These are phyloP conservation scores for Radopholus similis DNA, from an alignment of 1,140 invertebrate genomes.

Conservation along the genomic window DNA sequence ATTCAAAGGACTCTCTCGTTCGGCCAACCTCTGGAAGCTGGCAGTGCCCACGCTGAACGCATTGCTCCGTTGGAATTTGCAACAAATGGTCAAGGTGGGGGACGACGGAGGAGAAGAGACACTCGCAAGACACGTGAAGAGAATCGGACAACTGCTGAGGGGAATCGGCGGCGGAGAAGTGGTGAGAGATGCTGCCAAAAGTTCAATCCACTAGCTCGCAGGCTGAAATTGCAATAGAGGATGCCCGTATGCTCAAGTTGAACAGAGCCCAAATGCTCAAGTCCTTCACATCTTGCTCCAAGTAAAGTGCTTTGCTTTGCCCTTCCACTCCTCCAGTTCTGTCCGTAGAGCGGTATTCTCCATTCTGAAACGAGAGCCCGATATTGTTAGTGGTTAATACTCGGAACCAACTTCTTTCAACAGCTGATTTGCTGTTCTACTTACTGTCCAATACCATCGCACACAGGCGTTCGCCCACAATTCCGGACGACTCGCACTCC, in stretches of 20 bases:
- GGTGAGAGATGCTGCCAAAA: too few relatives aligned
- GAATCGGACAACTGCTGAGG: not conserved
- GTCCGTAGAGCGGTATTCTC: too few relatives aligned
- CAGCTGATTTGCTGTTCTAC: not conserved
- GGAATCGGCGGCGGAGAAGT: not conserved
- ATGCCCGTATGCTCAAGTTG: too few relatives aligned
- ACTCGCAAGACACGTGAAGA: not conserved
- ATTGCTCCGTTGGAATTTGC: not conserved
- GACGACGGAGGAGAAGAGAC: not conserved
- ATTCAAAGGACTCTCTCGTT: not conserved
- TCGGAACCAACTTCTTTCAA: too few relatives aligned
- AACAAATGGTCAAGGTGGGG: not conserved
- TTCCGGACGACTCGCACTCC: slow-evolving; percentile 29
- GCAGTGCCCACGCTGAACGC: not conserved
- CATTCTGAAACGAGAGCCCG: too few relatives aligned
- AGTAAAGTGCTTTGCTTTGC: too few relatives aligned
- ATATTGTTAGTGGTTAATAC: too few relatives aligned
- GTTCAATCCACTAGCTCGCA: too few relatives aligned
- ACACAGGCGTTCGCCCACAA: slow-evolving; percentile 13
- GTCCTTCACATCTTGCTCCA: too few relatives aligned
- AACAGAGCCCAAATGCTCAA: too few relatives aligned
- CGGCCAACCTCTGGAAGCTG: not conserved
- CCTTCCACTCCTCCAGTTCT: too few relatives aligned
- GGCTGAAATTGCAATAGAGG: too few relatives aligned
- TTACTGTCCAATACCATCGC: slow-evolving; percentile 33